Evolutionary conservation across 2,113 vertebrate species (phyloP).

Genomic region (Caranx ignobilis): DNA sequence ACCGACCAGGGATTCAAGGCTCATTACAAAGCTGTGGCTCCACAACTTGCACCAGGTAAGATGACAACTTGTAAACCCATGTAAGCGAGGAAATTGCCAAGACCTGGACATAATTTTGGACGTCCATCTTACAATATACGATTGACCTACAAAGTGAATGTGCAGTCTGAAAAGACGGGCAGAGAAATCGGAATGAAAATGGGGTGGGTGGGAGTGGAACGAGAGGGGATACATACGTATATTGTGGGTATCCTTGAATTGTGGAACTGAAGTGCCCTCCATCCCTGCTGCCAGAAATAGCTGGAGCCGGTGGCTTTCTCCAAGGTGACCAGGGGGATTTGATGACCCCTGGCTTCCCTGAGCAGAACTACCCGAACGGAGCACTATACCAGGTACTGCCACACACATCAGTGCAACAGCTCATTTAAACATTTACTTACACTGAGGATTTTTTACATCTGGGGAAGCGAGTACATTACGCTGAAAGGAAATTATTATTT

Average conservation of each 20-base stretch:
- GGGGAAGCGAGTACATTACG: too few species aligned
- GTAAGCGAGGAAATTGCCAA: conserved; percentile 32
- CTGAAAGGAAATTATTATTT: too few species aligned
- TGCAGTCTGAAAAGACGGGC: conserved; percentile 1
- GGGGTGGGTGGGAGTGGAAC: conserved; percentile 3
- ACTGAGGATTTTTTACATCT: too few species aligned
- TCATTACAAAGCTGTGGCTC: conserved; percentile 78
- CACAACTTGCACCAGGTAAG: conserved; percentile 73
- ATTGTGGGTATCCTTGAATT: conserved; percentile 55
- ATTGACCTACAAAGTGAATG: conserved; percentile 73
- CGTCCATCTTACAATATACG: conserved; percentile 25
- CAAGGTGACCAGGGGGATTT: conserved; percentile 82
- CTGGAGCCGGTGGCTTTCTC: conserved; percentile 81
- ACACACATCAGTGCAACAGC: conserved; percentile 2
- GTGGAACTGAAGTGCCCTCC: conserved; percentile 64
- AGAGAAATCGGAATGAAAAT: conserved; percentile 28
- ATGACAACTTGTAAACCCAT: conserved; percentile 24
- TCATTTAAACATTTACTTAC: neutral
- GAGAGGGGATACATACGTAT: neutral
- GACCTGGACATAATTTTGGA: conserved; percentile 23
- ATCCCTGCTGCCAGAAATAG: conserved; percentile 78
- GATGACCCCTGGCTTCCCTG: conserved; percentile 79
- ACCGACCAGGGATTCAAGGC: conserved; percentile 83
- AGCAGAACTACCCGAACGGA: conserved; percentile 74
- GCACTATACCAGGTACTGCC: conserved; percentile 81